Base-by-base conservation (phyloP, 2,888 invertebrate species). In the Nomada hirtipes region DNA sequence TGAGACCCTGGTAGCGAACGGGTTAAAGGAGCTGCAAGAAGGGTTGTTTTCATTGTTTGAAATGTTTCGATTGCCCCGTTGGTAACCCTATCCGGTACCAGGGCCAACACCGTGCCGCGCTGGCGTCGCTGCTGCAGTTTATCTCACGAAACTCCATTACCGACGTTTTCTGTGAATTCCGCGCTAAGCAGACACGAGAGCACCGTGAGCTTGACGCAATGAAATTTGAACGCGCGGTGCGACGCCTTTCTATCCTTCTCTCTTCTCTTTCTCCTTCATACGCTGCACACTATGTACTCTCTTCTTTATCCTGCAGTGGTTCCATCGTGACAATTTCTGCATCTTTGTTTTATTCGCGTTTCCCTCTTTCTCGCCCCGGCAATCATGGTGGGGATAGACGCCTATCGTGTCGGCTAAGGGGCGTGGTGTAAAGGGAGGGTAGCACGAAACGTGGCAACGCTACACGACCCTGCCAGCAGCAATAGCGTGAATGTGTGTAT, bases 71-170 rank as follows among this genome's bases (percentile, higher is more conserved):
- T 71, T 76, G 68, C 86, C 85, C 83, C 59, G 86, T 85, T 85
- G 86, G 85, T 86, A 86, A 86, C 79, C 79, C 72, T 74, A 68
- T 68, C 74, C 71, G 57, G 55, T 52, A 47, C 63, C 59, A 57
- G 73, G 79, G 70, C 71, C 59, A 55, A 79, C 68, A 36, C 20
- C 36, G 57, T 71, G 72, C 68, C 77, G 63, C 71, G 55, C 47
- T 71, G 79, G 81, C 84, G 82, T 82, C 82, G 85, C 82, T 82
- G 85, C 82, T 85, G 88, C 88, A 90, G 91, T 92, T 91, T 91
- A 90, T 92, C 91, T 90, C 90, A 83, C 84, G 90, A 92, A 92
- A 92, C 92, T 92, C 92, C 89, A 92, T 92, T 92, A 92, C 92
- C 92, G 91, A 92, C 90, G 90, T 89, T 89, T 91, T 90, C 90